Base-by-base conservation (phyloP, 2,113 vertebrate genomes). In the Perca fluviatilis region DNA sequence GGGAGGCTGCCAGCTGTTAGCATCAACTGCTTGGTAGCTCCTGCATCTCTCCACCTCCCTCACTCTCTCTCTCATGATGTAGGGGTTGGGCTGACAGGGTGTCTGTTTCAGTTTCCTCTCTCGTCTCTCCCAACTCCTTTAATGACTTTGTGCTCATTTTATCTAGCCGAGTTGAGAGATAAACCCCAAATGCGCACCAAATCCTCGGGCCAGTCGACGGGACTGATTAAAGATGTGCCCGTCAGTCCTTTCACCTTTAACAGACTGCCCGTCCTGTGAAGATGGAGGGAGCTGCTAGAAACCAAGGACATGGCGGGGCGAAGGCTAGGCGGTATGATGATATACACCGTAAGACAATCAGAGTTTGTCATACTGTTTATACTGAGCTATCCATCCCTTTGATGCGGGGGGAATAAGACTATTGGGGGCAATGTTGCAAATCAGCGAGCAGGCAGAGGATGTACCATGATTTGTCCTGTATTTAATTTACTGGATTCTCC, bases 141-240 rank as follows among this genome's bases (percentile, higher is more conserved):
- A 86, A 89, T 80, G 77, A 85, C 88, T 91, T 86, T 89, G 73
- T 87, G 80, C 75, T 84, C 51, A 50, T 80, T 89, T 85, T 84
- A 82, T 83, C 63, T 64, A 15, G 3, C 57, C 0, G 30, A 83
- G 53, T 80, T 68, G 40, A 85, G 84, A 85, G 78, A 78, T 84
- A 85, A 86, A 82, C 47, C 82, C 77, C 78, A 74, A 82, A 82
- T 78, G 86, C 60, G 15, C 23, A 25, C n/a, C 66, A 60, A 82
- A 83, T 85, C 86, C 83, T 90, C 79, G 57, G 78, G 71, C 71
- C 76, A 71, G 77, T 90, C 70, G 53, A 81, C 83, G 47, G 60
- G 50, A 21, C 74, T 74, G 84, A 88, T 93, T 90, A 92, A 86
- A 88, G 65, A 87, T 75, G 65, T 58, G 62, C 14, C 72, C 19